phyloP scores from a whole-genome alignment of 2,113 vertebrate species.

The Progne subis region DNA sequence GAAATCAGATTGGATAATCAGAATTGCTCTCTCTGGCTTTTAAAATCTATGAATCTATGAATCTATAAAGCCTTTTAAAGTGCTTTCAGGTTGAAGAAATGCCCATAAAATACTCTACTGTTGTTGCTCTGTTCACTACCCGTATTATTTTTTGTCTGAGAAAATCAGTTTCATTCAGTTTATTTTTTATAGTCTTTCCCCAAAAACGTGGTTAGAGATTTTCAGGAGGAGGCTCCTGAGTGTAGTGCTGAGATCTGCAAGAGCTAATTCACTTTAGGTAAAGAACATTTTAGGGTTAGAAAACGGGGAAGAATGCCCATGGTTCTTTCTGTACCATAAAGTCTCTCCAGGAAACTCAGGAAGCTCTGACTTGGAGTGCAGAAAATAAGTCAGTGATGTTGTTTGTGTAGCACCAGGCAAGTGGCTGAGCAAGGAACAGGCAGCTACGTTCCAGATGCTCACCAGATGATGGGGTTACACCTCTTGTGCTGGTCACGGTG shows the following conservation, averaged over 20 bases:
- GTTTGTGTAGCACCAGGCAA: neutral
- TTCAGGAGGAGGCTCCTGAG: neutral
- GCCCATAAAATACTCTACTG: neutral
- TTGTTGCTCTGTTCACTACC: neutral
- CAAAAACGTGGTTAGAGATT: neutral
- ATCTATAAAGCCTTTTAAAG: constrained; percentile 41
- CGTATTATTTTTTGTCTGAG: neutral
- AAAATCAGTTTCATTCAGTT: neutral
- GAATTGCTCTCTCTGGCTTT: constrained; percentile 39
- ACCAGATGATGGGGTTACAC: neutral
- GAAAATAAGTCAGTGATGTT: neutral
- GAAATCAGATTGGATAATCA: constrained; percentile 31
- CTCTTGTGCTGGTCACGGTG: neutral
- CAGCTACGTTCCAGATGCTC: neutral
- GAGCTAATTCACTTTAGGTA: neutral
- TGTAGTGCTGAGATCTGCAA: neutral
- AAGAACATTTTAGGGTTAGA: neutral
- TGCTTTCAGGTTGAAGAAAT: constrained; percentile 11
- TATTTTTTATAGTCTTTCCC: neutral
- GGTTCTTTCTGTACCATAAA: neutral
- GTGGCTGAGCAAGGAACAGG: neutral
- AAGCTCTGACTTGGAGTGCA: neutral
- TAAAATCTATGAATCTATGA: constrained; percentile 43
- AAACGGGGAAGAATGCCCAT: neutral
- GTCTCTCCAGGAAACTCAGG: neutral